phyloP scores from a whole-genome alignment of 2,797 vertebrate species.

The Myioborus melanocephalus region DNA sequence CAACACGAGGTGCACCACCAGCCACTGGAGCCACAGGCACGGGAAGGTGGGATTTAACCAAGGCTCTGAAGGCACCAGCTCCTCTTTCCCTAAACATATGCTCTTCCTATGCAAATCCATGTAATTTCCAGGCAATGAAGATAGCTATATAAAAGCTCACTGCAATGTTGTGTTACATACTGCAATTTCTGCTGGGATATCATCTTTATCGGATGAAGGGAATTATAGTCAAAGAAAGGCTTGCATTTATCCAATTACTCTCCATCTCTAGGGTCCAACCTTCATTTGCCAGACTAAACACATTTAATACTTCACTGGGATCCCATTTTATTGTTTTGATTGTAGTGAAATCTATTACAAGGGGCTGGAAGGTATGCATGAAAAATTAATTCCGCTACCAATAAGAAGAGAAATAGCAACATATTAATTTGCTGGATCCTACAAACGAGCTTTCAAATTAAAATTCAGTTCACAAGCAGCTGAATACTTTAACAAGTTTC shows the following conservation, averaged over 20 bases:
- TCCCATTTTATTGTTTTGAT: constrained; percentile 55
- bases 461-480: constrained; percentile 16
- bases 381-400: constrained; percentile 39
- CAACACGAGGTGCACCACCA: not conserved
- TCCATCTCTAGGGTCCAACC: constrained; percentile 49
- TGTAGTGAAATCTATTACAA: constrained; percentile 45
- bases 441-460: constrained; percentile 37
- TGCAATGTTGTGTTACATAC: not conserved
- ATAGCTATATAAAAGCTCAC: not conserved
- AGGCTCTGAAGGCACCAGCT: not conserved
- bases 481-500: constrained; percentile 25
- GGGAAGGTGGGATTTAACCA: not conserved
- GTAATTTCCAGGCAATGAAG: constrained; percentile 19
- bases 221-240: constrained; percentile 37
- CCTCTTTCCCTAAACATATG: not conserved
- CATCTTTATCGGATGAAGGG: constrained; percentile 39
- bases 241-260: constrained; percentile 56
- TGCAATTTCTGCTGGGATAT: constrained; percentile 29
- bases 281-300: constrained; percentile 57
- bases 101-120: not conserved
- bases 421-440: constrained; percentile 41
- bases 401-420: constrained; percentile 9
- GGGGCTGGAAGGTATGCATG: constrained; percentile 32
- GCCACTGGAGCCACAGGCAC: not conserved
- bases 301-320: constrained; percentile 59